Percentiles rank a stretch among this genome's conserved stretches.
phyloP scores from a whole-genome alignment of 2,113 vertebrate species.

The Onychostoma macrolepis region DNA sequence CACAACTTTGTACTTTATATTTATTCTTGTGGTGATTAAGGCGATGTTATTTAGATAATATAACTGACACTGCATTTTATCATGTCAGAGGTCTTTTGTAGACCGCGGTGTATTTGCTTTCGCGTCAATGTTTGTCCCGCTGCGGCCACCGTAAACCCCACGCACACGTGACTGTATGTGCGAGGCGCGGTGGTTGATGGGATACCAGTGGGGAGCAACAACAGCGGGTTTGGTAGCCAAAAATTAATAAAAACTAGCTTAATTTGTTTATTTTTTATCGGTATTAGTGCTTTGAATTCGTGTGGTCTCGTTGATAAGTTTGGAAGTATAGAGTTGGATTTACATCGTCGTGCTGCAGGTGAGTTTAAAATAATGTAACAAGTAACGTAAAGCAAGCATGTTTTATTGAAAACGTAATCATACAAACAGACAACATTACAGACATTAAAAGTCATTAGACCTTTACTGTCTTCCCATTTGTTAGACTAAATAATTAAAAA shows the following conservation, averaged over 20 bases:
- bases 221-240: background rate
- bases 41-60: background rate
- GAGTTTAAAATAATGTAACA: background rate
- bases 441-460: background rate
- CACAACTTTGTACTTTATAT: background rate
- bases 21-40: background rate
- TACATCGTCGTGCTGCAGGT: slow-evolving; percentile 1
- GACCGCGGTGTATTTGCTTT: background rate
- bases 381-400: background rate
- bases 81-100: background rate
- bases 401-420: background rate
- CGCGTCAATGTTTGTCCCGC: background rate
- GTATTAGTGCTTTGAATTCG: background rate
- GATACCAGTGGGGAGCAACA: background rate
- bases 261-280: background rate
- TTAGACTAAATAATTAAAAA: background rate
- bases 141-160: background rate
- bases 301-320: background rate
- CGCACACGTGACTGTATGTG: background rate
- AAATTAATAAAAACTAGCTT: background rate
- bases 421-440: background rate
- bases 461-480: no score
- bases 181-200: slow-evolving; percentile 8
- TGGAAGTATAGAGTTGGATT: background rate
- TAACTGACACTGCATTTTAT: background rate